Evolutionary conservation across 2,113 vertebrate species (phyloP).

Genomic region (Poeciliopsis retropinna): DNA sequence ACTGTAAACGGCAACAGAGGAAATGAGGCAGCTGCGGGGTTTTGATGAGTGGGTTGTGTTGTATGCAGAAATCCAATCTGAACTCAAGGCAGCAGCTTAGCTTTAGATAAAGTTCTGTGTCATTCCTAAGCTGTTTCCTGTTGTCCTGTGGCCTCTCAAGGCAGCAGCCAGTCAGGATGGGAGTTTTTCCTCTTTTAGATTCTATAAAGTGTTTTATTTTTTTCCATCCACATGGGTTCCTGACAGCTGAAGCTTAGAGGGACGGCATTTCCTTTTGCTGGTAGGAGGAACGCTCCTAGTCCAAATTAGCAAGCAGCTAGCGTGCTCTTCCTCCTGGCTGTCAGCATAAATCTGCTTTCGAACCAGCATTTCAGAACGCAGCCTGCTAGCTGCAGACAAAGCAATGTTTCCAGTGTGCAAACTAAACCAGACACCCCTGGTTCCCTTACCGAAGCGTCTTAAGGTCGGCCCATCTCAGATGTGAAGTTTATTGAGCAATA

Average conservation of each 20-base stretch:
- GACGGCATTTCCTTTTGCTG: conserved; percentile 50
- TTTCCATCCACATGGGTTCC: conserved; percentile 30
- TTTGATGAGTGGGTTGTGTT: conserved; percentile 41
- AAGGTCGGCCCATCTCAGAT: conserved; percentile 45
- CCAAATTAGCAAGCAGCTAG: conserved; percentile 56
- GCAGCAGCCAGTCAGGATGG: background rate
- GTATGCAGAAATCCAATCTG: conserved; percentile 3
- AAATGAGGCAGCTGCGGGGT: conserved; percentile 46
- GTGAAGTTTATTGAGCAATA: conserved; percentile 58
- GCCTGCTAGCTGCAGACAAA: conserved; percentile 29
- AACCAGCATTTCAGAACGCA: conserved; percentile 13
- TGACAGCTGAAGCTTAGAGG: conserved; percentile 50
- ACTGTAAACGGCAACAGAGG: conserved; percentile 67
- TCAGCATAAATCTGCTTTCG: conserved; percentile 35
- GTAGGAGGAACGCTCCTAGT: conserved; percentile 49
- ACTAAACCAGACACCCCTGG: conserved; percentile 17
- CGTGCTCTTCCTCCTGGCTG: conserved; percentile 19
- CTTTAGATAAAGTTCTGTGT: background rate
- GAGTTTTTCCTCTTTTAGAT: conserved; percentile 9
- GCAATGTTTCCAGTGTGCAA: conserved; percentile 31
- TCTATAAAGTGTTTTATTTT: conserved; percentile 37
- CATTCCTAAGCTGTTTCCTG: conserved; percentile 14
- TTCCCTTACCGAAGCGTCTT: conserved; percentile 35
- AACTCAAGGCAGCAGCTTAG: background rate
- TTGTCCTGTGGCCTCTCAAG: conserved; percentile 10